A percentile compares a stretch with the other conserved stretches of the same genome.
Evolutionary conservation across 2,113 vertebrate species (phyloP).

Genomic region (Sterrhoptilus dennistouni): DNA sequence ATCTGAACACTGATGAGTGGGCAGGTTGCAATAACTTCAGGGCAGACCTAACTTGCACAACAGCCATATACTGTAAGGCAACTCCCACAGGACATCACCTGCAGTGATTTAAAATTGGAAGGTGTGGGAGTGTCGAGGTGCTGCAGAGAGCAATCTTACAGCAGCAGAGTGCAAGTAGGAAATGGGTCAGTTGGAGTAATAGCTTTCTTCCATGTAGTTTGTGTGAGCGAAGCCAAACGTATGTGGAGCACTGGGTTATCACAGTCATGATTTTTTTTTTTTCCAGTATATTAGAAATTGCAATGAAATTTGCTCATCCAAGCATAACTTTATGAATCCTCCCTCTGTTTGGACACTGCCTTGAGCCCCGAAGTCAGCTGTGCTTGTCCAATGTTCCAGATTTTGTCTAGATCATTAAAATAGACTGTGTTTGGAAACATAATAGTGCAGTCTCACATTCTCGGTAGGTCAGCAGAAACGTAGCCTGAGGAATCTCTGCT

Average conservation of each 20-base stretch:
- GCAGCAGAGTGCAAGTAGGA: background rate
- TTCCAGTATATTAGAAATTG: background rate
- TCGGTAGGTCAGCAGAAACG: conserved; percentile 27
- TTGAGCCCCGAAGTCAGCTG: background rate
- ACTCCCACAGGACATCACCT: conserved; percentile 9
- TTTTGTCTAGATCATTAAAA: background rate
- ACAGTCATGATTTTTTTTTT: background rate
- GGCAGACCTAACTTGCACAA: background rate
- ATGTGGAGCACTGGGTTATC: conserved; percentile 2
- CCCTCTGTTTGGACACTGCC: background rate
- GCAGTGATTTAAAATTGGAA: conserved; percentile 19
- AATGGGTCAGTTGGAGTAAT: conserved; percentile 29
- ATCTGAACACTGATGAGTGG: conserved; percentile 9
- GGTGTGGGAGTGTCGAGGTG: accelerated
- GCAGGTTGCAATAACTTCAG: background rate
- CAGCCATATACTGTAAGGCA: background rate
- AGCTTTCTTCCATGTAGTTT: background rate
- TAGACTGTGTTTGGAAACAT: background rate
- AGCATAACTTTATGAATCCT: background rate
- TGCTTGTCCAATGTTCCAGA: background rate
- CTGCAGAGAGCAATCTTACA: conserved; percentile 9
- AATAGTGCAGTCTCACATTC: background rate
- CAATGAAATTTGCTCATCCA: background rate
- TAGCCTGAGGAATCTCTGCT: background rate
- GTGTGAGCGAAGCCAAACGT: background rate